Base-by-base conservation (phyloP, 2,113 vertebrate genomes). In the Brachyhypopomus gauderio region DNA sequence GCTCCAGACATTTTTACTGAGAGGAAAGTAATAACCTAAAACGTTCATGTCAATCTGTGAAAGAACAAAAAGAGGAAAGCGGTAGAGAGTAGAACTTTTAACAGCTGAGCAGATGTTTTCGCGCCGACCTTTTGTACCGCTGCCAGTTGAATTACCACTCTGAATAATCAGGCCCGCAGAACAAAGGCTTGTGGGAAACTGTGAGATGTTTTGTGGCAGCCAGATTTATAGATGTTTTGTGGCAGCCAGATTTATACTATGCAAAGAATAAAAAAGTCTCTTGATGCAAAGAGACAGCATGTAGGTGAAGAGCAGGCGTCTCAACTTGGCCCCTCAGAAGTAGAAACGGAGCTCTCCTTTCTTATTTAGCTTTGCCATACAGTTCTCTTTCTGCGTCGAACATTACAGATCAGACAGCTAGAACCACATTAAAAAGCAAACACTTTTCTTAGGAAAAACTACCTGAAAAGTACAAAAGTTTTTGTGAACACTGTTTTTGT, bases 91-190 rank as follows among this genome's bases (percentile, higher is more conserved):
- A 84, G 41, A 55, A 64, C 27, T 60, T 60, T 80, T 56, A 79
- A 79, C 48, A 84, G 25, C 64, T 80, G 59, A 80, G 82, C 82
- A 79, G 64, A 76, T 84, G 77, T 76, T 80, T 84, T 83, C 22
- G 11, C 56, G 41, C 3, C 23, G 48, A 8, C 60, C 58, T 76
- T 78, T 79, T 84, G 63, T 80, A 59, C 69, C 30, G 9, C 19
- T 58, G 72, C 77, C 82, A 80, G 77, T 75, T 72, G 45, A 80
- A 84, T 80, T 60, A 41, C 34, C 64, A 75, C 64, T 80, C 17
- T 77, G 77, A 80, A 84, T 80, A 80, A 76, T 76, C 75, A 84
- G 72, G 58, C 58, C n/a, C 0, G n/a, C 27, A 45, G 72, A 79
- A 70, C 36, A 79, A 72, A 76, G 34, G 73, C 14, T 60, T 80